Base-by-base conservation (phyloP, 1,140 invertebrate genomes). In the Amphibalanus amphitrite region DNA sequence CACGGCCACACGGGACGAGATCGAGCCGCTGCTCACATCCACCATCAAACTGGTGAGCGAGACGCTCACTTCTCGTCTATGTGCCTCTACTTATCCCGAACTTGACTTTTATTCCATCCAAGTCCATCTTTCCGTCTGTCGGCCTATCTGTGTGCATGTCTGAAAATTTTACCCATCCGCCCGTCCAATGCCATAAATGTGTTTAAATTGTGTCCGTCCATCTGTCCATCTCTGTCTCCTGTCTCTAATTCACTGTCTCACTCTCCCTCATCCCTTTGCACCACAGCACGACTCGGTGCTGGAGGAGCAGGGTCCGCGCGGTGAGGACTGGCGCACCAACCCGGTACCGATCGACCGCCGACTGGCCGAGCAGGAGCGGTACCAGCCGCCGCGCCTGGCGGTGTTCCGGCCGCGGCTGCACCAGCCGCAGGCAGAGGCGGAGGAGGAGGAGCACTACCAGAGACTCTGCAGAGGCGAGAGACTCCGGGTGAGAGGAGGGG, bases 381-480 rank as follows among this genome's bases (percentile, higher is more conserved):
- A 71, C 40, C 70, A 65, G 13, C 30, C 33, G 28, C 40, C 71
- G 1, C 71, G 71, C 65, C 70, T 70, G 68, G 69, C 70, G 28
- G 33, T 73, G 67, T 77, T 78, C 67, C 67, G 72, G 15, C 75
- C 77, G 15, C 75, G 76, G 70, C 73, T 79, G 40, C 78, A 76
- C 70, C 76, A 76, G 69, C 68, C 38, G 29, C 71, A 78, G 65
- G 71, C 67, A 13, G 77, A 79, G 69, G 77, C 76, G 69, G 78
- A 80, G 71, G 80, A 82, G 70, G 75, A 75, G 26, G 75, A 76
- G 13, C 79, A 79, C 67, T 85, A 84, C 74, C 80, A 82, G 71
- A 77, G 77, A 29, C 75, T 84, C 3, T 84, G 83, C 75, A 83
- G 83, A 69, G 82, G 81, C 72, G 82, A 84, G 74, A 73, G 77